These are phyloP conservation scores for Pseudococcus viburni DNA, from an alignment of 2,888 invertebrate genomes.

Conservation along the genomic window DNA sequence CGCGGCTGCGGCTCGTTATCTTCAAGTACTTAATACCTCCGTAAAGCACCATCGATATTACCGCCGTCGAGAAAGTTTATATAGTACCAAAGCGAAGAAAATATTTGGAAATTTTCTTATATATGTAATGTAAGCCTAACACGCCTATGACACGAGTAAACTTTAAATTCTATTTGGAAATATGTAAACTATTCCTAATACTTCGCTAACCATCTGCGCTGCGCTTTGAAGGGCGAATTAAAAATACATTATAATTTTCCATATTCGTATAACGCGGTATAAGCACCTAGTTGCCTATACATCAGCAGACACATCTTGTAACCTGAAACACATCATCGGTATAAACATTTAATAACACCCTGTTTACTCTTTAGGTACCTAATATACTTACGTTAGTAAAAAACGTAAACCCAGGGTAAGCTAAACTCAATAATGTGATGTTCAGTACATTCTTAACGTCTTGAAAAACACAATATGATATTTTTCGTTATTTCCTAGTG, in stretches of 20 bases:
- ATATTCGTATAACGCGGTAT: background rate
- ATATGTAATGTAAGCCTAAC: background rate
- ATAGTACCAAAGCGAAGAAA: conserved; percentile 35
- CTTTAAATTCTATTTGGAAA: conserved; percentile 35
- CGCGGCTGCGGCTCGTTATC: background rate
- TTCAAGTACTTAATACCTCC: conserved; percentile 7
- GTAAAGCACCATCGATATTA: conserved; percentile 7
- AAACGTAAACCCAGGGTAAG: conserved; percentile 12
- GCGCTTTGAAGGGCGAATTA: conserved; percentile 27
- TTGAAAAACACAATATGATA: conserved; percentile 57
- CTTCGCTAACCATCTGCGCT: conserved; percentile 21
- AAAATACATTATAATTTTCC: conserved; percentile 39
- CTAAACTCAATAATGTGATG: conserved; percentile 56
- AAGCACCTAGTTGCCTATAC: background rate
- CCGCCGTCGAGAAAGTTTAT: conserved; percentile 20
- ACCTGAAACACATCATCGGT: background rate
- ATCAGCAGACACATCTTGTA: background rate
- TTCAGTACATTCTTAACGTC: conserved; percentile 54
- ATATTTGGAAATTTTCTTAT: conserved; percentile 32
- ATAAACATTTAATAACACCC: conserved; percentile 50
- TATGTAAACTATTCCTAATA: conserved; percentile 40
- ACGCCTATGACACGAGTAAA: conserved; percentile 28
- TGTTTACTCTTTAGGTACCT: background rate
- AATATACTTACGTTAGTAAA: background rate
- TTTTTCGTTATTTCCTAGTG: conserved; percentile 58